Evolutionary conservation across 2,888 invertebrate genomes (phyloP).

Genomic region (Thymelicus sylvestris): DNA sequence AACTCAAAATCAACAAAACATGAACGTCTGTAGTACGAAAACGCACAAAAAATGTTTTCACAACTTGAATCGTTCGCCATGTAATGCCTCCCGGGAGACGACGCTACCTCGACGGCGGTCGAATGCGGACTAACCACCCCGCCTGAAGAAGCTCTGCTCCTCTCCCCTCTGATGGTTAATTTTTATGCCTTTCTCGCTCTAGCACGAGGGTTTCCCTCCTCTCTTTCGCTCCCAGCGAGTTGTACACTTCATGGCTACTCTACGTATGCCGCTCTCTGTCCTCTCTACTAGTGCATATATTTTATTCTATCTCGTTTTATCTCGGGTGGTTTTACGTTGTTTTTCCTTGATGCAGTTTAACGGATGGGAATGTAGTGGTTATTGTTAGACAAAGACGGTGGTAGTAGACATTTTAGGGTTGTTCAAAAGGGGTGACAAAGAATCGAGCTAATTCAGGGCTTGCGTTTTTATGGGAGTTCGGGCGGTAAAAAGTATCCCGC

Average conservation of each 20-base stretch:
- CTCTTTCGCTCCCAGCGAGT: conserved; percentile 72
- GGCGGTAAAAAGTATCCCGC: conserved; percentile 84
- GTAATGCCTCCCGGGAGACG: conserved; percentile 55
- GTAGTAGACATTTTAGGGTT: conserved; percentile 82
- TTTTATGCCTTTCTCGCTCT: conserved; percentile 73
- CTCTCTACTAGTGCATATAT: conserved; percentile 82
- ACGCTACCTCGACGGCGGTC: conserved; percentile 76
- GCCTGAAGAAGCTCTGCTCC: conserved; percentile 81
- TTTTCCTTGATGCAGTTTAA: conserved; percentile 85
- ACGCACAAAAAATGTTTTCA: conserved; percentile 72
- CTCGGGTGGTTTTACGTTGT: conserved; percentile 82
- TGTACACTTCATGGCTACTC: conserved; percentile 75
- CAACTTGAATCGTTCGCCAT: conserved; percentile 73
- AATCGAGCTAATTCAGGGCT: conserved; percentile 84
- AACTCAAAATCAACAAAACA: conserved; percentile 62
- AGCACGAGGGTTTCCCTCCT: conserved; percentile 69
- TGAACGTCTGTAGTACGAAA: conserved; percentile 59
- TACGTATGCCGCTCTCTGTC: conserved; percentile 81
- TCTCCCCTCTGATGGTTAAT: conserved; percentile 83
- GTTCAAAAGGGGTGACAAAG: conserved; percentile 84
- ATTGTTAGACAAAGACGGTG: conserved; percentile 84
- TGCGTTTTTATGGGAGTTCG: conserved; percentile 81
- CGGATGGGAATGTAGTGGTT: conserved; percentile 84
- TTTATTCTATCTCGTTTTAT: conserved; percentile 85
- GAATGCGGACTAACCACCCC: conserved; percentile 84